Conservation (phyloP, 2,888 invertebrate genomes). For the Nineta flava region DNA sequence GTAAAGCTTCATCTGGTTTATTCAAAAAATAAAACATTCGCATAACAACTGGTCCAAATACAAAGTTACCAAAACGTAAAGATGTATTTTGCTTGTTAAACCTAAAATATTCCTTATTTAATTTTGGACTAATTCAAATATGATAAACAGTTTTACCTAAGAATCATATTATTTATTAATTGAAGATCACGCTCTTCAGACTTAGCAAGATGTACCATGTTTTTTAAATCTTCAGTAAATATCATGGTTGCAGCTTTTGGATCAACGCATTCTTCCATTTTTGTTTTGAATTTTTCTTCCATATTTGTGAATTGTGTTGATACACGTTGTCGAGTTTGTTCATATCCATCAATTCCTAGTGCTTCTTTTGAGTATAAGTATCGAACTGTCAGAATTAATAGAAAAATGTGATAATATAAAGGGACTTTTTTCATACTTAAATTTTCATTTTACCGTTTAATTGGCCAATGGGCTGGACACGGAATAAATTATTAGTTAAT, state of each 20-base stretch:
- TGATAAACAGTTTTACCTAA: slow-evolving; percentile 34
- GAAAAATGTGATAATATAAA: neutral
- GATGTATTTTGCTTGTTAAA: slow-evolving; percentile 55
- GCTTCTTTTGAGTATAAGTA: slow-evolving; percentile 38
- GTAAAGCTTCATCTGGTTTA: slow-evolving; percentile 47
- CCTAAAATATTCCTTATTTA: slow-evolving; percentile 25
- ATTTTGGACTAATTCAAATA: neutral
- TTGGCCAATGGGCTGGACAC: no score
- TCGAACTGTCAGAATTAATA: slow-evolving; percentile 15
- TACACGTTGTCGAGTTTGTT: slow-evolving; percentile 32
- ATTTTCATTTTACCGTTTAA: no score
- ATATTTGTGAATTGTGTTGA: slow-evolving; percentile 44
- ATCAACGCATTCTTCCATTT: slow-evolving; percentile 49
- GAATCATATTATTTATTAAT: slow-evolving; percentile 49
- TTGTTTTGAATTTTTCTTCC: slow-evolving; percentile 45
- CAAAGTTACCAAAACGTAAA: slow-evolving; percentile 58
- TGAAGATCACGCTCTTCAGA: slow-evolving; percentile 41
- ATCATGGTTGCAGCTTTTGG: slow-evolving; percentile 44
- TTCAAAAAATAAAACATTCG: slow-evolving; percentile 56
- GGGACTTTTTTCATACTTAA: no score
- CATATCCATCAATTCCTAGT: slow-evolving; percentile 46
- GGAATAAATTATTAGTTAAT: no score
- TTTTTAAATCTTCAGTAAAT: slow-evolving; percentile 74
- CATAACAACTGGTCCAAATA: slow-evolving; percentile 74
- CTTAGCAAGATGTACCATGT: slow-evolving; percentile 56